These are phyloP conservation scores for Trichonephila clavata DNA, from an alignment of 1,140 invertebrate genomes.

Conservation along the genomic window DNA sequence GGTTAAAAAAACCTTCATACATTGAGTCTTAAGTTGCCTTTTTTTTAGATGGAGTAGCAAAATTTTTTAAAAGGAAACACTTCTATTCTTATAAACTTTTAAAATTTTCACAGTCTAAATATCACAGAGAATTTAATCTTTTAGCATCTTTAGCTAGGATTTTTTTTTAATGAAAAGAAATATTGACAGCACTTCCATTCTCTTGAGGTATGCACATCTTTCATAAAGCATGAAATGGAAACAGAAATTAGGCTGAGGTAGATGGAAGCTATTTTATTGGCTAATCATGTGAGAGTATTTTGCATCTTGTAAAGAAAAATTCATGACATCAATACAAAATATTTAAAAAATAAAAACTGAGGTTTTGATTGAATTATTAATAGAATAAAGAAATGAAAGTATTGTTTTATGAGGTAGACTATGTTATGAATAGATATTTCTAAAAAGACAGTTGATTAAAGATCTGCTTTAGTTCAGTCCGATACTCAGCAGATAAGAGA, in stretches of 20 bases:
- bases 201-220: not conserved
- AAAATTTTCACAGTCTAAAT: not conserved
- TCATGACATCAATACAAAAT: not conserved
- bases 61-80: not conserved
- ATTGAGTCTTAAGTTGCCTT: not conserved
- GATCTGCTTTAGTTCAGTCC: not conserved
- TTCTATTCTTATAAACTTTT: too few relatives aligned
- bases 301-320: not conserved
- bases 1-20: too few relatives aligned
- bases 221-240: conserved; percentile 40
- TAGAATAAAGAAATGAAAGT: not conserved
- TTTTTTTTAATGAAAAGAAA: not conserved
- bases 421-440: conserved; percentile 43
- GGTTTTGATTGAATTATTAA: not conserved
- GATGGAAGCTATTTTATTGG: conserved; percentile 42
- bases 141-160: not conserved
- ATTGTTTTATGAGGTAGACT: conserved; percentile 64
- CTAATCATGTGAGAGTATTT: conserved; percentile 45
- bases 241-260: conserved; percentile 65
- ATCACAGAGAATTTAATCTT: not conserved
- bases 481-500: not conserved
- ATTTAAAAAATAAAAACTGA: not conserved
- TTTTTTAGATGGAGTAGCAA: not conserved
- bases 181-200: not conserved
- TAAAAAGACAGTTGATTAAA: conserved; percentile 3